phyloP scores from a whole-genome alignment of 2,797 vertebrate genomes.

The Cottoperca gobio region DNA sequence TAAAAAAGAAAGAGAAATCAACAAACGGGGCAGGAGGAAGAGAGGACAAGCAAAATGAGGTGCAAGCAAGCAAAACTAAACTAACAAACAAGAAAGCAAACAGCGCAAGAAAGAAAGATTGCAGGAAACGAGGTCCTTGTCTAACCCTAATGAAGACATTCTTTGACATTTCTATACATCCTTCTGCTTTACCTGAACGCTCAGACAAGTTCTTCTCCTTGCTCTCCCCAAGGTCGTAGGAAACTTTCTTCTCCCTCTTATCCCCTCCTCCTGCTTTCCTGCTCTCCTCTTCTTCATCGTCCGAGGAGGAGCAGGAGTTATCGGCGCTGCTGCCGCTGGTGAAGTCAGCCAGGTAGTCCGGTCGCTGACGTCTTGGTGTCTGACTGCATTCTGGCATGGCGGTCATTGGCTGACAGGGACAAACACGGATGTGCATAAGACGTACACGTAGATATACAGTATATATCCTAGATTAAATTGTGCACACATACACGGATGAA shows the following conservation, averaged over 20 bases:
- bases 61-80: not conserved
- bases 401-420: conserved; percentile 85
- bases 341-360: conserved; percentile 84
- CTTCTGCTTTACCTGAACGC: conserved; percentile 87
- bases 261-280: conserved; percentile 77
- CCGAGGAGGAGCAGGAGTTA: conserved; percentile 87
- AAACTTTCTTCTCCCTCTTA: conserved; percentile 89
- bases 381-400: conserved; percentile 94
- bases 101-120: not conserved
- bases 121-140: conserved; percentile 30
- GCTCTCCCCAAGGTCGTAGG: conserved; percentile 87
- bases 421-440: conserved; percentile 41
- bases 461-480: not conserved
- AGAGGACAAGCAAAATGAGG: conserved; percentile 13
- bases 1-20: conserved; percentile 26
- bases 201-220: conserved; percentile 89
- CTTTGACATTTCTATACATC: conserved; percentile 25
- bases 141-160: conserved; percentile 51
- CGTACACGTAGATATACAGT: not conserved
- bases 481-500: not conserved
- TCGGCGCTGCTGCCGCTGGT: conserved; percentile 88
- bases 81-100: conserved; percentile 15
- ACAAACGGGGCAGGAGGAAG: conserved; percentile 20
- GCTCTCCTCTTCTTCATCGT: conserved; percentile 86
- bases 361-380: conserved; percentile 83